These are phyloP conservation scores for Nasonia oneida DNA, from an alignment of 2,888 invertebrate species.

Conservation along the genomic window DNA sequence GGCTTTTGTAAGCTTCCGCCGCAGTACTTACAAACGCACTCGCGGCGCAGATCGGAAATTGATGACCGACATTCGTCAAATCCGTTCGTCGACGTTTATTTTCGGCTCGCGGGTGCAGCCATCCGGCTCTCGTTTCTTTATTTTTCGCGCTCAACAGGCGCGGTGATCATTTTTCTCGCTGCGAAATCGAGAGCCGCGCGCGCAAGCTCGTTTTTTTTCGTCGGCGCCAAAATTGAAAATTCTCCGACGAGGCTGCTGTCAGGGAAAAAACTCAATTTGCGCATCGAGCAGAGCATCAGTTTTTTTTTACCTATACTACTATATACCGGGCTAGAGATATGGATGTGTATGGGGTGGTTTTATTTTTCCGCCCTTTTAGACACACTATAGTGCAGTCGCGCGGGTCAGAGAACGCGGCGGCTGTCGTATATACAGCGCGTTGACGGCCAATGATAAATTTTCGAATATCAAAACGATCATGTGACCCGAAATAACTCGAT, in stretches of 20 bases:
- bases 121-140: background rate
- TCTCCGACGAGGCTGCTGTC: background rate
- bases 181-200: slow-evolving; percentile 32
- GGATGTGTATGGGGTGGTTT: background rate
- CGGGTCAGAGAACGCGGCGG: background rate
- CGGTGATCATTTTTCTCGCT: slow-evolving; percentile 14
- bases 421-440: background rate
- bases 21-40: slow-evolving; percentile 36
- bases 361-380: slow-evolving; percentile 34
- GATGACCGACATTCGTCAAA: slow-evolving; percentile 56
- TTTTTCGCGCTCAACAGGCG: slow-evolving; percentile 21
- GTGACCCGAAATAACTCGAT: slow-evolving; percentile 51
- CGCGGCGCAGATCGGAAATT: slow-evolving; percentile 36
- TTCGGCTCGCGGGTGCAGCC: background rate
- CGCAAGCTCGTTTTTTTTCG: background rate
- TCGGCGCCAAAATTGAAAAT: slow-evolving; percentile 42
- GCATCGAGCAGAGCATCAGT: background rate
- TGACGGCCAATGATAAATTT: slow-evolving; percentile 42
- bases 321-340: background rate
- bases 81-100: slow-evolving; percentile 46
- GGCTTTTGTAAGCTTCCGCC: slow-evolving; percentile 25
- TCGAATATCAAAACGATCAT: slow-evolving; percentile 46
- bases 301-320: background rate
- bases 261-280: slow-evolving; percentile 39
- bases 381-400: background rate